Conservation (phyloP, 2,888 invertebrate genomes). For the Pseudococcus jackbeardsleyi region DNA sequence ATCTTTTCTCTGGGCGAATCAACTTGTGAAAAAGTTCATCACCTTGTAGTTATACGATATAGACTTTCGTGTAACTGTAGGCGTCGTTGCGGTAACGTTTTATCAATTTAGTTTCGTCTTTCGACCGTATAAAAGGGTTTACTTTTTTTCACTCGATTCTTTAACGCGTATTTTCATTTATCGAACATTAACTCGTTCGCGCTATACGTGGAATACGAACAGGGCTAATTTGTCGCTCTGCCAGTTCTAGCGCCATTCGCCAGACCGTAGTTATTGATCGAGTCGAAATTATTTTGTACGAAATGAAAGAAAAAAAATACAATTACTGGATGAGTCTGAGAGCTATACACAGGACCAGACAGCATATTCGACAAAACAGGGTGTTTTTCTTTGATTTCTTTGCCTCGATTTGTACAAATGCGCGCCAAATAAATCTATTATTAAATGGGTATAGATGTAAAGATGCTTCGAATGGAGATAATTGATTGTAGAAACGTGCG, state of each 20-base stretch:
- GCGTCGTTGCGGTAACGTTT: slow-evolving; percentile 20
- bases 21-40: slow-evolving; percentile 45
- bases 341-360: neutral
- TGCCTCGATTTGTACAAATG: neutral
- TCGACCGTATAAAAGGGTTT: slow-evolving; percentile 35
- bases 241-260: slow-evolving; percentile 1
- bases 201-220: neutral
- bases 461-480: neutral
- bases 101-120: slow-evolving; percentile 38
- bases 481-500: neutral
- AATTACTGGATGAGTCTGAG: neutral
- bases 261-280: slow-evolving; percentile 2
- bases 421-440: neutral
- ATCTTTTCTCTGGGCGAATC: slow-evolving; percentile 38
- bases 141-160: slow-evolving; percentile 1
- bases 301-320: neutral
- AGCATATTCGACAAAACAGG: neutral
- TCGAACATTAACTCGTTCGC: neutral
- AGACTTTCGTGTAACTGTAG: slow-evolving; percentile 27
- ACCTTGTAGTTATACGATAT: neutral
- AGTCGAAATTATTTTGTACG: neutral
- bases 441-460: neutral
- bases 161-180: slow-evolving; percentile 21
- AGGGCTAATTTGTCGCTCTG: slow-evolving; percentile 3
- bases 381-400: neutral